Evolutionary conservation across 2,113 vertebrate genomes (phyloP).

Genomic region (Nematolebias whitei): DNA sequence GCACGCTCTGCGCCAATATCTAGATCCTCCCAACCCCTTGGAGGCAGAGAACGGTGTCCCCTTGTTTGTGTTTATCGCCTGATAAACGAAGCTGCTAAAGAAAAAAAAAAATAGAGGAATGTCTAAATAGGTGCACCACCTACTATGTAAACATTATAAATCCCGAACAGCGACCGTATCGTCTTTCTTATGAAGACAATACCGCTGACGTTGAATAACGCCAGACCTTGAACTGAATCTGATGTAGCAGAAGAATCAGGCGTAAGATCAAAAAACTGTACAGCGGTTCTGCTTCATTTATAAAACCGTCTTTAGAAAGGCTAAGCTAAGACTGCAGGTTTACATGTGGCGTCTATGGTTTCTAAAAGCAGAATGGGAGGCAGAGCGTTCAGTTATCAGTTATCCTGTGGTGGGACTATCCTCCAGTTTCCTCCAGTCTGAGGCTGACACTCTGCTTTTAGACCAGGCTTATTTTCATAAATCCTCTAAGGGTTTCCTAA

Average conservation of each 20-base stretch:
- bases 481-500: no score
- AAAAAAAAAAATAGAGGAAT: neutral
- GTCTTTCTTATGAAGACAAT: constrained; percentile 6
- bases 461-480: no score
- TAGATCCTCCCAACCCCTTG: neutral
- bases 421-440: no score
- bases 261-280: neutral
- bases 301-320: no score
- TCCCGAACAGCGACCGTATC: constrained; percentile 12
- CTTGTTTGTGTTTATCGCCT: neutral
- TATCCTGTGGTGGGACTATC: no score
- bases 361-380: no score
- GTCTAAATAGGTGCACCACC: constrained; percentile 18
- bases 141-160: constrained; percentile 28
- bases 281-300: neutral
- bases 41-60: neutral
- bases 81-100: constrained; percentile 5
- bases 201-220: neutral
- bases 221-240: neutral
- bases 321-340: no score
- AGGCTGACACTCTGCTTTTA: no score
- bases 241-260: constrained; percentile 18
- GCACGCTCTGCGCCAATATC: constrained; percentile 20
- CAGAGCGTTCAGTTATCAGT: no score
- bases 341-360: no score